A percentile compares a stretch with the other conserved stretches of the same genome.
Conservation (phyloP, 2,888 invertebrate species). For the Catocala sponsa region DNA sequence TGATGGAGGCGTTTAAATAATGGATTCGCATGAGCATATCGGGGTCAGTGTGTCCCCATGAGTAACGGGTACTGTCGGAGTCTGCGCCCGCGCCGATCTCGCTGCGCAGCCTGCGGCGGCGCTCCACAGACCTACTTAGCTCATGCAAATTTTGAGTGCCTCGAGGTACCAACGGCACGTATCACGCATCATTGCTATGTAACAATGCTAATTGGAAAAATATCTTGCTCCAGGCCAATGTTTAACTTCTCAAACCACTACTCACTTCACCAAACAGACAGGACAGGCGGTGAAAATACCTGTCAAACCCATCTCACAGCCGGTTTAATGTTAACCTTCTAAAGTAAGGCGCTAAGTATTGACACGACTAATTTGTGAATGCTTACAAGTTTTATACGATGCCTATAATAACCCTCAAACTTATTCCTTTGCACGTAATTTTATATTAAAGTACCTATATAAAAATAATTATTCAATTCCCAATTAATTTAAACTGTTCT, state of each 20-base stretch:
- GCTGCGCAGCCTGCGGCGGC: constrained; percentile 42
- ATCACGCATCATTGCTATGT: constrained; percentile 57
- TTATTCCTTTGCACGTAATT: too few species aligned
- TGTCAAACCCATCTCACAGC: constrained; percentile 21
- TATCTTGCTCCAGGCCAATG: constrained; percentile 30
- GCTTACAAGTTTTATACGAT: too few species aligned
- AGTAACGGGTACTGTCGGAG: constrained; percentile 77
- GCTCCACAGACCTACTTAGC: constrained; percentile 69
- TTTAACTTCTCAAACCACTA: constrained; percentile 28
- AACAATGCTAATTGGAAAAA: constrained; percentile 65
- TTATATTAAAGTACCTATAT: too few species aligned
- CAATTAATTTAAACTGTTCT: too few species aligned
- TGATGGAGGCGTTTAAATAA: constrained; percentile 58
- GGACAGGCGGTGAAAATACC: constrained; percentile 12
- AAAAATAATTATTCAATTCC: too few species aligned
- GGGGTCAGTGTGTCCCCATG: constrained; percentile 78
- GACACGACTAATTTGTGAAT: not conserved
- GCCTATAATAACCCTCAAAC: too few species aligned
- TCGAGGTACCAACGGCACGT: constrained; percentile 55
- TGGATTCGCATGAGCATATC: constrained; percentile 68
- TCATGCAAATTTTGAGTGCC: constrained; percentile 63
- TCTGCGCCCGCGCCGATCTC: constrained; percentile 57
- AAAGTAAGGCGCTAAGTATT: not conserved
- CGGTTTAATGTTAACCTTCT: constrained; percentile 2
- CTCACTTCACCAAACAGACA: constrained; percentile 16